phyloP scores from a whole-genome alignment of 2,888 invertebrate species.

The Phlogophora meticulosa region DNA sequence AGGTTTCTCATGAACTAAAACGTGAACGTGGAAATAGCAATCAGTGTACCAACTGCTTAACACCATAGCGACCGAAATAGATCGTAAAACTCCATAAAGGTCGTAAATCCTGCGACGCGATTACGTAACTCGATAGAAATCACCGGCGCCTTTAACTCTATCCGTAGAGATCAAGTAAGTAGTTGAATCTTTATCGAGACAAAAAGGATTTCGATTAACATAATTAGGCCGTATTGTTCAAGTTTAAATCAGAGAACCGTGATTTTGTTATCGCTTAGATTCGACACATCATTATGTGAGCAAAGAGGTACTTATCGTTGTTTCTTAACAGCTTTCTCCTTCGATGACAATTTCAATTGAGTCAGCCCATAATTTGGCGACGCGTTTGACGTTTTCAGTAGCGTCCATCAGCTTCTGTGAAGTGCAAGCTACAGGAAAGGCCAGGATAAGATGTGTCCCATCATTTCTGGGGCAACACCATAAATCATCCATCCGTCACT shows the following conservation, averaged over 20 bases:
- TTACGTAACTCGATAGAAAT: constrained; percentile 61
- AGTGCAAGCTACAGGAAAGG: no score
- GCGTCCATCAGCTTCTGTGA: no score
- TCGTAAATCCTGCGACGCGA: constrained; percentile 57
- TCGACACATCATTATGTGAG: background rate
- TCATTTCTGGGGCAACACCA: no score
- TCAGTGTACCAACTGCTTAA: constrained; percentile 57
- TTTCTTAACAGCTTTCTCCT: no score
- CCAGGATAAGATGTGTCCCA: no score
- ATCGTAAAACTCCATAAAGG: constrained; percentile 61
- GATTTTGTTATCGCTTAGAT: background rate
- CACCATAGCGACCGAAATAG: constrained; percentile 52
- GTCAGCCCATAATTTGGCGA: no score
- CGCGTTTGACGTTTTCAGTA: no score
- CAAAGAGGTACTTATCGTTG: no score
- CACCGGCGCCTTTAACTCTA: constrained; percentile 44
- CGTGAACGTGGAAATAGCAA: constrained; percentile 47
- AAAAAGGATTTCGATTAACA: constrained; percentile 30
- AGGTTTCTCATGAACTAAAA: constrained; percentile 21
- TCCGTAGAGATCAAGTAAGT: constrained; percentile 44
- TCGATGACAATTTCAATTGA: no score
- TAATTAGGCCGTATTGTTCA: constrained; percentile 17
- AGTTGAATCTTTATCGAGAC: constrained; percentile 28
- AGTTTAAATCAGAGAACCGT: background rate
- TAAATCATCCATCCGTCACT: no score